Evolutionary conservation across 2,888 invertebrate genomes (phyloP).

Genomic region (Lacanobia oleracea): DNA sequence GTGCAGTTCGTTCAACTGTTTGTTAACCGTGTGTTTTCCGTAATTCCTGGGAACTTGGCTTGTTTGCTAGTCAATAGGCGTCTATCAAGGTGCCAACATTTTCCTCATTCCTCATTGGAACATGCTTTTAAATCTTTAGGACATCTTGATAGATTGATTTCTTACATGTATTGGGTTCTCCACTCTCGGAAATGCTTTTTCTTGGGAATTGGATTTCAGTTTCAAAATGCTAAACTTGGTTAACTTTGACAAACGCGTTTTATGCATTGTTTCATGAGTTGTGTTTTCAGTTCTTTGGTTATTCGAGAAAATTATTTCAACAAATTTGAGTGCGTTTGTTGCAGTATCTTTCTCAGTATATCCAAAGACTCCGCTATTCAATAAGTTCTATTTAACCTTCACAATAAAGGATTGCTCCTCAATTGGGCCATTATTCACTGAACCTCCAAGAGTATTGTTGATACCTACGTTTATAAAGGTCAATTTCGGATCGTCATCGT

Average conservation of each 20-base stretch:
- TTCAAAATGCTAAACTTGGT: background rate
- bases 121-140: constrained; percentile 27
- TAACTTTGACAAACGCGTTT: background rate
- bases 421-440: constrained; percentile 33
- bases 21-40: constrained; percentile 42
- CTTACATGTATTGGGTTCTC: constrained; percentile 17
- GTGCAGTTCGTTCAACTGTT: constrained; percentile 53
- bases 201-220: background rate
- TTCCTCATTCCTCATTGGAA: constrained; percentile 43
- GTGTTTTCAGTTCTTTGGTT: too few relatives aligned
- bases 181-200: background rate
- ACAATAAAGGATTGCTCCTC: constrained; percentile 20
- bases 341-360: background rate
- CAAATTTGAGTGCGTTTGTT: constrained; percentile 1
- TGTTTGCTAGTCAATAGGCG: constrained; percentile 54
- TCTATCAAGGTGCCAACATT: constrained; percentile 39
- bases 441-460: constrained; percentile 11
- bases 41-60: constrained; percentile 52
- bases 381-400: constrained; percentile 15
- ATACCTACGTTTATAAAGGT: background rate
- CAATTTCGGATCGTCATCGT: constrained; percentile 30
- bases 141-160: constrained; percentile 47
- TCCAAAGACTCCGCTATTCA: background rate
- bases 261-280: too few relatives aligned
- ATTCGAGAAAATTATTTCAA: too few relatives aligned